These are phyloP conservation scores for Rhynchonycteris naso DNA, from an alignment of 2,797 vertebrate species.

Conservation along the genomic window DNA sequence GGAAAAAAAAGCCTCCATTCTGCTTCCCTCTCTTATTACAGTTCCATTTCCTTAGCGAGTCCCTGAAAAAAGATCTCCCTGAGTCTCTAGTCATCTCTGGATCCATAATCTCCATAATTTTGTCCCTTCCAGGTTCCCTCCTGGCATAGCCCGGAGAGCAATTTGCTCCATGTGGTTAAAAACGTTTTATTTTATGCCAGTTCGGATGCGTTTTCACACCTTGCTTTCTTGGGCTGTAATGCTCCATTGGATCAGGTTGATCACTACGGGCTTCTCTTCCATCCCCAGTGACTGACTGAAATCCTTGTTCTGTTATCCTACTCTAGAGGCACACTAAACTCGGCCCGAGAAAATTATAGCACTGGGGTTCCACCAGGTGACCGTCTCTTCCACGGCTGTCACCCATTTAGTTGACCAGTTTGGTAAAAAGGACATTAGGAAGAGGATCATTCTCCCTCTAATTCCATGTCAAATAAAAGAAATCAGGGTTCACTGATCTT, in stretches of 20 bases:
- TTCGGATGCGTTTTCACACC: constrained; percentile 69
- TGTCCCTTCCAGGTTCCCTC: constrained; percentile 84
- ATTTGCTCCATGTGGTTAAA: constrained; percentile 84
- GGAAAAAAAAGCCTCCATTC: constrained; percentile 76
- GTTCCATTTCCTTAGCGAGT: constrained; percentile 84
- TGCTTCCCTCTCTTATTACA: constrained; percentile 87
- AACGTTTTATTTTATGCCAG: constrained; percentile 84
- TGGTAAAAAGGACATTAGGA: background rate
- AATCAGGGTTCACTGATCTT: background rate
- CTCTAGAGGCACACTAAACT: constrained; percentile 3
- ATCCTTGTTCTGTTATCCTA: constrained; percentile 29
- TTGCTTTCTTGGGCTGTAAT: constrained; percentile 71
- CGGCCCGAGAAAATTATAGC: background rate
- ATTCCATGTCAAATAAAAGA: background rate
- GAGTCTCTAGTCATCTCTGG: constrained; percentile 86
- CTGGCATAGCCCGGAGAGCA: constrained; percentile 83
- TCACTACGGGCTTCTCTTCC: constrained; percentile 56
- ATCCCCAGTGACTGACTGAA: background rate
- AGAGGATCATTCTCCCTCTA: background rate
- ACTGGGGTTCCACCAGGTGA: background rate
- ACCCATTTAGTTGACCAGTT: background rate
- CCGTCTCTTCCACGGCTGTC: background rate
- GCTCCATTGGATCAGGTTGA: constrained; percentile 58
- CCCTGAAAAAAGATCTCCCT: constrained; percentile 84
- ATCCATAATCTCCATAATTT: constrained; percentile 86